These are phyloP conservation scores for Ruditapes philippinarum DNA, from an alignment of 1,140 invertebrate species.

Conservation along the genomic window DNA sequence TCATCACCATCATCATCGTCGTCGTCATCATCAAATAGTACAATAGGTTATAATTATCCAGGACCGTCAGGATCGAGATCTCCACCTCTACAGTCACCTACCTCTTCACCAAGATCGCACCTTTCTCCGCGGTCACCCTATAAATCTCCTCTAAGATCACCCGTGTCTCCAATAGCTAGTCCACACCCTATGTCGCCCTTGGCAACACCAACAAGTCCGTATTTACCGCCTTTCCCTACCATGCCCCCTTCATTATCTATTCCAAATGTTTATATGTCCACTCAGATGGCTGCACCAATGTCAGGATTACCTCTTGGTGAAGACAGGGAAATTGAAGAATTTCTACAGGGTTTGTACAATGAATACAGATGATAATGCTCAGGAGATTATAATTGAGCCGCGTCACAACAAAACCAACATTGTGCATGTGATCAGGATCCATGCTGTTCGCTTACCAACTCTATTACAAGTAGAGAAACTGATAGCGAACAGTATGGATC, in stretches of 20 bases:
- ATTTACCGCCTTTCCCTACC: constrained; percentile 49
- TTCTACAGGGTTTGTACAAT: constrained; percentile 79
- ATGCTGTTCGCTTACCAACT: too few species aligned
- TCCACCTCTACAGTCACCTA: constrained; percentile 65
- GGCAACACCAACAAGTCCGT: constrained; percentile 46
- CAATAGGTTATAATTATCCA: constrained; percentile 66
- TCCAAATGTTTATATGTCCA: constrained; percentile 43
- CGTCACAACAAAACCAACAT: too few species aligned
- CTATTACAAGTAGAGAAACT: too few species aligned
- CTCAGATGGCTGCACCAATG: constrained; percentile 69
- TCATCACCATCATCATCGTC: constrained; percentile 72
- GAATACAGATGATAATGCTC: constrained; percentile 60
- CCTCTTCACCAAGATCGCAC: constrained; percentile 48
- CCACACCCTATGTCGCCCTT: constrained; percentile 30
- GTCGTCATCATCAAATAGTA: constrained; percentile 65
- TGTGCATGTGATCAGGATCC: too few species aligned
- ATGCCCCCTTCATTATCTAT: constrained; percentile 43
- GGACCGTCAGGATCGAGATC: constrained; percentile 62
- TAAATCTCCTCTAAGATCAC: constrained; percentile 65
- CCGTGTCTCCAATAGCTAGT: constrained; percentile 51
- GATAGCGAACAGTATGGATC: too few species aligned
- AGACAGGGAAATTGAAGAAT: constrained; percentile 82
- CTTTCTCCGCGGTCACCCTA: constrained; percentile 52
- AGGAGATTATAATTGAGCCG: too few species aligned
- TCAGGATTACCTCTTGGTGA: not conserved